A percentile compares a stretch with the other conserved stretches of the same genome.
Conservation (phyloP, 2,797 vertebrate species). For the Brachyalestes nurse region DNA sequence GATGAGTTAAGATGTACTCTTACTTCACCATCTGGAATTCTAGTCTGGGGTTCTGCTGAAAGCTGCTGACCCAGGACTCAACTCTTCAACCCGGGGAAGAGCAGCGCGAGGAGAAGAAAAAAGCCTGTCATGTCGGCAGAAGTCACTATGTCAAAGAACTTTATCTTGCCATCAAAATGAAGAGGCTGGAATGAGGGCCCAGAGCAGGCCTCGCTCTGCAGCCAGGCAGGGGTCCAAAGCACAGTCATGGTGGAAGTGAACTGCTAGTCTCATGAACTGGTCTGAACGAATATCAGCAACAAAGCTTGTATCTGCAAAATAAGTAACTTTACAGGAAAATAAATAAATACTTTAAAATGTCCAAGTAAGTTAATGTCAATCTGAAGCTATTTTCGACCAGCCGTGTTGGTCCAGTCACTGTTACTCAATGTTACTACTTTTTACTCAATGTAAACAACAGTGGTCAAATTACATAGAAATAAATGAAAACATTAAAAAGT, state of each 20-base stretch:
- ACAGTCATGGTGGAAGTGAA: conserved; percentile 10
- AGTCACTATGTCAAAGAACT: conserved; percentile 62
- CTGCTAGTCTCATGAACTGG: neutral
- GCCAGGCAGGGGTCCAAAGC: conserved; percentile 35
- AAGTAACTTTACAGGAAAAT: too few relatives aligned
- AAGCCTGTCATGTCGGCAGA: conserved; percentile 62
- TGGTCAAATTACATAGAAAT: too few relatives aligned
- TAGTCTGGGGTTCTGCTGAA: conserved; percentile 86
- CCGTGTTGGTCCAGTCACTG: too few relatives aligned
- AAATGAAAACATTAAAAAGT: too few relatives aligned
- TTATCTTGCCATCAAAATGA: conserved; percentile 58
- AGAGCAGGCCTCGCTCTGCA: conserved; percentile 28
- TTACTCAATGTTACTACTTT: too few relatives aligned
- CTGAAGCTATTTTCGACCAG: too few relatives aligned
- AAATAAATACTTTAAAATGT: too few relatives aligned
- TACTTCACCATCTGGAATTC: conserved; percentile 93
- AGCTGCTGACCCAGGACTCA: conserved; percentile 92
- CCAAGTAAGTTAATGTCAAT: too few relatives aligned
- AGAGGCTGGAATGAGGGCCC: conserved; percentile 43
- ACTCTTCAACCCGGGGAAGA: conserved; percentile 80
- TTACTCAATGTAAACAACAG: too few relatives aligned
- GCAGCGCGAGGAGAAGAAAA: conserved; percentile 56
- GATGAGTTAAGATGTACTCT: conserved; percentile 87
- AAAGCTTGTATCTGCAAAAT: too few relatives aligned
- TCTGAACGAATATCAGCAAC: neutral